phyloP scores from a whole-genome alignment of 2,888 invertebrate genomes.

The Argynnis bischoffii region DNA sequence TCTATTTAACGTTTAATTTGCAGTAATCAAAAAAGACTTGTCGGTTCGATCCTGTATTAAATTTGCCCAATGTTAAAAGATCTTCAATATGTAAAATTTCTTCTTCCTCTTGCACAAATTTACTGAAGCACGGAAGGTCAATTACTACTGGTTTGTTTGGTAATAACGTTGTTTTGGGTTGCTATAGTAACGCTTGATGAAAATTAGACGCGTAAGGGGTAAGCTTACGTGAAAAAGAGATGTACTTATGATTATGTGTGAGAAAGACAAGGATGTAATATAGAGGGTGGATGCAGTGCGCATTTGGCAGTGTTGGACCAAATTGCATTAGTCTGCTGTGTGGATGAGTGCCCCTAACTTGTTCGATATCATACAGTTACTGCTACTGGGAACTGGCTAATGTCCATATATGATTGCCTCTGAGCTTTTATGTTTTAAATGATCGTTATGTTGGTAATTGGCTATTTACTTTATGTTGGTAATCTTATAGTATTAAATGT shows the following conservation, averaged over 20 bases:
- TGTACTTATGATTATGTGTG: constrained; percentile 51
- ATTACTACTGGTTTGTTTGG: constrained; percentile 52
- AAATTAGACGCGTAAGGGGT: constrained; percentile 64
- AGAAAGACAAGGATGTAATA: constrained; percentile 53
- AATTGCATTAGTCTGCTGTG: constrained; percentile 72
- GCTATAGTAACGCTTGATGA: constrained; percentile 69
- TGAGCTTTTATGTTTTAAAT: constrained; percentile 14
- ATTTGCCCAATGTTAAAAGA: constrained; percentile 51
- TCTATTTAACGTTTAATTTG: constrained; percentile 62
- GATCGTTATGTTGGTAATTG: too few relatives aligned
- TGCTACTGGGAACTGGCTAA: constrained; percentile 30
- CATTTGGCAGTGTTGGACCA: constrained; percentile 63
- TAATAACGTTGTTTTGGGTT: constrained; percentile 66
- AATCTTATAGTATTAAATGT: too few relatives aligned
- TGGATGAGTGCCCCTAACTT: constrained; percentile 47
- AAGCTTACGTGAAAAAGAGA: constrained; percentile 53
- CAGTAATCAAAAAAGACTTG: constrained; percentile 49
- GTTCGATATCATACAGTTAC: constrained; percentile 38
- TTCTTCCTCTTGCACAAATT: constrained; percentile 37
- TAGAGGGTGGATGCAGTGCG: constrained; percentile 53
- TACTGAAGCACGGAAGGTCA: constrained; percentile 50
- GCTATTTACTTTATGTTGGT: too few relatives aligned
- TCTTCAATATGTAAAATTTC: constrained; percentile 45
- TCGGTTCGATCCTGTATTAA: constrained; percentile 42
- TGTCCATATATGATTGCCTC: constrained; percentile 18